Base-by-base conservation (phyloP, 2,888 invertebrate species). In the Podotricha telesiphe region DNA sequence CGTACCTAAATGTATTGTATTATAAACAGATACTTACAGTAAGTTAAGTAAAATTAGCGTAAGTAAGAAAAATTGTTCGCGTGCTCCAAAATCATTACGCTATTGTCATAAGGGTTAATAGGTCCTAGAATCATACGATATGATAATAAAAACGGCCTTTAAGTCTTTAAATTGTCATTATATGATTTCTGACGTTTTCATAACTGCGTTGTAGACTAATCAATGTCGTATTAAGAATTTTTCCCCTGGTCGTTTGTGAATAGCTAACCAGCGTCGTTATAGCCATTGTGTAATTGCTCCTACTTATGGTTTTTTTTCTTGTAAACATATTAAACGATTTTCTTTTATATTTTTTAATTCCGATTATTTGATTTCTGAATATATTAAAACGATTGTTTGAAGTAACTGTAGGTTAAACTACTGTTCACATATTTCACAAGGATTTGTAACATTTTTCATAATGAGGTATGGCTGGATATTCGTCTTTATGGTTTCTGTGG, bases 161-260 rank as follows among this genome's bases (percentile, higher is more conserved):
- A 87, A 85, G 92, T 92, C 91, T 93, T 93, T 92, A 93, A 93
- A 92, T 91, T 89, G 89, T 90, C 93, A 89, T 93, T 93, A 92
- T 88, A 86, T 82, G 82, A n/a, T n/a, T 83, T 81, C 80, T 82
- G 79, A 79, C 77, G 75, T 83, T 86, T 82, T 84, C 87, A 83
- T 88, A 83, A 81, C 86, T 82, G 79, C 78, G 78, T 85, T 82
- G 79, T 78, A 77, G 83, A 74, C 87, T 91, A 89, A 93, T 93
- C 90, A 92, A 89, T 90, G 91, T 91, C 91, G 81, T 91, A 91
- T 91, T 89, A 90, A 87, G 89, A 92, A 91, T 89, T 87, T 84
- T 88, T 86, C 83, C 83, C 85, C 80, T 81, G 78, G 86, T 92
- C 88, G 91, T 92, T 91, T 91, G 87, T 92, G 91, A 86, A 89